A percentile compares a stretch with the other conserved stretches of the same genome.
phyloP scores from a whole-genome alignment of 1,140 invertebrate genomes.

The Scaptomyza hsui region DNA sequence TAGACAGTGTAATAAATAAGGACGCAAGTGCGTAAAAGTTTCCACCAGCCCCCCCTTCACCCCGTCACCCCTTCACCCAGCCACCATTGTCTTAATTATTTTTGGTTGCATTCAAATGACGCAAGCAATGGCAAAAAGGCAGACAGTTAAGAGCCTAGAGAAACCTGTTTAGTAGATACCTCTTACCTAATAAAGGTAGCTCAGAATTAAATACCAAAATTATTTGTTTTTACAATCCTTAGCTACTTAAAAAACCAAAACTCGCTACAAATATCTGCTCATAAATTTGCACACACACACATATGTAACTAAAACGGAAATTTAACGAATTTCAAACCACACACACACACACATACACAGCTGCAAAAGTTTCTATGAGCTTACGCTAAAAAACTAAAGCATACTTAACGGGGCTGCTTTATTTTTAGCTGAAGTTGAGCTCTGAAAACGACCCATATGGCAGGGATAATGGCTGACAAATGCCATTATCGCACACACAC shows the following conservation, averaged over 20 bases:
- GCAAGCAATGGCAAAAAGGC: slow-evolving; percentile 39
- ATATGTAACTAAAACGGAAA: slow-evolving; percentile 47
- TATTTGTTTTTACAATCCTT: no score
- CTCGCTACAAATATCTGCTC: no score
- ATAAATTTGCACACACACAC: no score
- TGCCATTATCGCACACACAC: neutral
- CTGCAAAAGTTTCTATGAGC: neutral
- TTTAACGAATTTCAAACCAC: slow-evolving; percentile 44
- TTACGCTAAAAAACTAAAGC: slow-evolving; percentile 34
- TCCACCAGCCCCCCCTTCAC: neutral
- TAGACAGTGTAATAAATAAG: slow-evolving; percentile 67
- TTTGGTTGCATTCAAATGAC: slow-evolving; percentile 51
- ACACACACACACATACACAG: neutral
- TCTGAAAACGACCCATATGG: slow-evolving; percentile 44
- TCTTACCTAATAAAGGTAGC: neutral
- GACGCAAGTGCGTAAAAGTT: slow-evolving; percentile 66
- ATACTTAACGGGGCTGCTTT: slow-evolving; percentile 49
- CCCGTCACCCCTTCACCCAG: neutral
- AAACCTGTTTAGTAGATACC: neutral
- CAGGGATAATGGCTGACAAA: slow-evolving; percentile 2
- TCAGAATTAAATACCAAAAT: no score
- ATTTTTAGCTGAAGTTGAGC: neutral
- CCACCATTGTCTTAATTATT: neutral
- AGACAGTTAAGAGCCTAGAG: slow-evolving; percentile 19
- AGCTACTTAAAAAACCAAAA: no score